Base-by-base conservation (phyloP, 2,113 vertebrate genomes). In the Embiotoca jacksoni region DNA sequence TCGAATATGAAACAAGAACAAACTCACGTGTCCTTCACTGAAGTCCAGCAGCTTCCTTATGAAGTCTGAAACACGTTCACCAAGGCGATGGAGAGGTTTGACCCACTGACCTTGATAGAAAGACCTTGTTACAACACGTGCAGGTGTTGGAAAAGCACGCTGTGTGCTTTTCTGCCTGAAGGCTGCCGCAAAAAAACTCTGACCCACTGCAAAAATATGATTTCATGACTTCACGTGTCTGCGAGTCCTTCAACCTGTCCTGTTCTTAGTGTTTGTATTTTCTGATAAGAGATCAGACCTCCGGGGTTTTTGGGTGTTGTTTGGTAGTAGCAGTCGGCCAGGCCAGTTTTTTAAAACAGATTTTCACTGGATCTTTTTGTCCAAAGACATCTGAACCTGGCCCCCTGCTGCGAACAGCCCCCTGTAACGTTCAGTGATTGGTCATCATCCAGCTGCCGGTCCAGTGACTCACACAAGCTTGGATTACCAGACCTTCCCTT, bases 31-130 rank as follows among this genome's bases (percentile, higher is more conserved):
- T 68, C 65, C 62, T 66, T 68, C 31, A 35, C 9, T 46, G 55
- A 72, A 30, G 52, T 63, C 31, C 39, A 41, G 76, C 15, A 31
- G 14, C 39, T 83, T 75, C 33, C 56, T 14, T 41, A 5, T 57
- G 50, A 71, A 41, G n/a, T 50, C 31, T 32, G 55, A 74, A 56
- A 61, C 14, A 2, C 41, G 70, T 75, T 81, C 14, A 72, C 75
- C 65, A 71, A 36, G 67, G 46, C 8, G 4, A 50, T 3, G 4
- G 0, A 3, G 14, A 30, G 23, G 52, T 36, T 5, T 9, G 14
- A 69, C 32, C 6, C 0, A 3, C 11, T 69, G 50, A 47, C 31
- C 56, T 59, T 2, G 15, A 35, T 65, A 33, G 23, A 52, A 71
- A 41, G 16, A 31, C 39, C 11, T 46, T 44, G 37, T 14, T 44